These are phyloP conservation scores for Acrocyrtus sp. DNA, from an alignment of 2,888 invertebrate species.

Conservation along the genomic window DNA sequence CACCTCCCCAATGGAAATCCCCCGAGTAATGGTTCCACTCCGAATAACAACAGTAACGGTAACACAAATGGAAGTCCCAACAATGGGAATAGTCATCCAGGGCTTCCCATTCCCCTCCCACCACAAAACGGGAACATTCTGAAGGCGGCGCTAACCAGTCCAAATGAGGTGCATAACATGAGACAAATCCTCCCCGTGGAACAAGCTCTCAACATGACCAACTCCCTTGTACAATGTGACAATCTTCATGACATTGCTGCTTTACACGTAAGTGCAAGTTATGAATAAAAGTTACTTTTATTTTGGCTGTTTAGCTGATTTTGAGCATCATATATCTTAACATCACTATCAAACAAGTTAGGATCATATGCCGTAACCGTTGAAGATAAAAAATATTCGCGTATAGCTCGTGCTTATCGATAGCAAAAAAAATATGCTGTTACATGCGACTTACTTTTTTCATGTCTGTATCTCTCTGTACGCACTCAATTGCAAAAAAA, in stretches of 20 bases:
- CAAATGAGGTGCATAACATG: conserved; percentile 81
- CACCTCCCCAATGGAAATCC: conserved; percentile 38
- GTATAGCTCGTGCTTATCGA: too few relatives aligned
- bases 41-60: conserved; percentile 64
- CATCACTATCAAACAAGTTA: too few relatives aligned
- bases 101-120: conserved; percentile 70
- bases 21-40: conserved; percentile 64
- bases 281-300: too few relatives aligned
- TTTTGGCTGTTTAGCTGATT: too few relatives aligned
- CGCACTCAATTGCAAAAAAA: too few relatives aligned
- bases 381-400: too few relatives aligned
- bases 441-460: too few relatives aligned
- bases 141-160: conserved; percentile 93
- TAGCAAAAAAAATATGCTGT: too few relatives aligned
- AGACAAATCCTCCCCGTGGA: conserved; percentile 82
- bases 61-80: conserved; percentile 49
- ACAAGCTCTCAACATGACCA: conserved; percentile 87
- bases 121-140: conserved; percentile 92
- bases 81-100: conserved; percentile 41
- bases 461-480: too few relatives aligned
- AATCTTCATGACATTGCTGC: conserved; percentile 97
- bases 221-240: conserved; percentile 94
- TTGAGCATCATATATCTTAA: too few relatives aligned
- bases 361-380: too few relatives aligned
- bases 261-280: conserved; percentile 68